These are phyloP conservation scores for Nyctibius grandis DNA, from an alignment of 2,797 vertebrate species.

Conservation along the genomic window DNA sequence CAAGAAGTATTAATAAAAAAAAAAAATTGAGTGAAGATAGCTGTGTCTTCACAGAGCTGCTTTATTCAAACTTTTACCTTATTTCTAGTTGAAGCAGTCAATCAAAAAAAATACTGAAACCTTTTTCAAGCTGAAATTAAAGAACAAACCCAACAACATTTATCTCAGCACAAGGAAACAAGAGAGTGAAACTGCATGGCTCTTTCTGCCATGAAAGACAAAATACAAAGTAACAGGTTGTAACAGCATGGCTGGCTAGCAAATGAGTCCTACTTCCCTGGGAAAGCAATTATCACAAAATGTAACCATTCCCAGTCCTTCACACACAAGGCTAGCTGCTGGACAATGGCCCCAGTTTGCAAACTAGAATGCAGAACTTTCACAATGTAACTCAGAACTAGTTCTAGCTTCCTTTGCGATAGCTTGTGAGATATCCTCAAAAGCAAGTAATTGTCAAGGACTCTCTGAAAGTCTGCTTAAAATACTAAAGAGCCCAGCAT, in stretches of 20 bases:
- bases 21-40: neutral
- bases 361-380: neutral
- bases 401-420: neutral
- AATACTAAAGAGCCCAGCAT: neutral
- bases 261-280: neutral
- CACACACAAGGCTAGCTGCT: neutral
- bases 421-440: neutral
- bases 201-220: neutral
- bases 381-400: neutral
- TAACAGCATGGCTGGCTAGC: neutral
- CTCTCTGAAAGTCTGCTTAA: neutral
- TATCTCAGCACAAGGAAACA: neutral
- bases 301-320: neutral
- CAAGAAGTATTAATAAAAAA: neutral
- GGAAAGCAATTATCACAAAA: neutral
- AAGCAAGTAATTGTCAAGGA: neutral
- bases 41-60: neutral
- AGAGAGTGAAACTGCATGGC: neutral
- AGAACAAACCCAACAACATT: neutral
- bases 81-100: neutral
- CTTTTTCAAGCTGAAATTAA: neutral
- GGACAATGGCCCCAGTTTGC: neutral
- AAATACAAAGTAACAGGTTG: neutral
- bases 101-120: neutral
- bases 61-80: neutral